Evolutionary conservation across 2,888 invertebrate genomes (phyloP).

Genomic region (Ormyrus pomaceus): DNA sequence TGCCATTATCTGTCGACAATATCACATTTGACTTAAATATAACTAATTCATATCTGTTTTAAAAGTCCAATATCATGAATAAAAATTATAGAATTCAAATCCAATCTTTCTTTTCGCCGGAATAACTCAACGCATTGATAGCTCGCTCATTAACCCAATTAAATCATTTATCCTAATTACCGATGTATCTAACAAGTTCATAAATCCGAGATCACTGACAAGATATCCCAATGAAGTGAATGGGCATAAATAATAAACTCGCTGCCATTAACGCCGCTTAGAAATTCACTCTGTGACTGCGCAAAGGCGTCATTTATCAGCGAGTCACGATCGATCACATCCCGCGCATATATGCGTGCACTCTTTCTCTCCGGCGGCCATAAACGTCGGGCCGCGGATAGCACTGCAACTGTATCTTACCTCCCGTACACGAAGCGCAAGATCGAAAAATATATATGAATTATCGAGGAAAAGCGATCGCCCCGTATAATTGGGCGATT

Average conservation of each 20-base stretch:
- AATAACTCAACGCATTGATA: too few species aligned
- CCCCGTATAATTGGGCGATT: conserved; percentile 64
- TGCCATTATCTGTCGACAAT: too few species aligned
- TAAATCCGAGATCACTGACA: conserved; percentile 8
- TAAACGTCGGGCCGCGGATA: conserved; percentile 28
- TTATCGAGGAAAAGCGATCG: conserved; percentile 39
- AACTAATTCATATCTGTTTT: too few species aligned
- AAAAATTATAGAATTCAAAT: too few species aligned
- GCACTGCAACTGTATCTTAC: conserved; percentile 20
- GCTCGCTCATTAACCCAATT: too few species aligned
- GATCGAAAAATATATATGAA: conserved; percentile 54
- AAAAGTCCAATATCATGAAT: too few species aligned
- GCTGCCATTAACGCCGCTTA: conserved; percentile 33
- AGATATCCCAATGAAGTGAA: background rate
- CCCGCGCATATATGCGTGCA: background rate
- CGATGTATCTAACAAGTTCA: background rate
- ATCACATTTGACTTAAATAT: too few species aligned
- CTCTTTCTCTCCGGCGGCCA: background rate
- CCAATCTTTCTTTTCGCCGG: too few species aligned
- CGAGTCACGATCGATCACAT: conserved; percentile 31
- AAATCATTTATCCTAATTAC: too few species aligned
- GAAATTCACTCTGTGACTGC: conserved; percentile 35
- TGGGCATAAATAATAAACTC: conserved; percentile 46
- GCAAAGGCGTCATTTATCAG: conserved; percentile 38
- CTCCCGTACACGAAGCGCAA: background rate